phyloP scores from a whole-genome alignment of 2,888 invertebrate species.

The Chironomus riparius region DNA sequence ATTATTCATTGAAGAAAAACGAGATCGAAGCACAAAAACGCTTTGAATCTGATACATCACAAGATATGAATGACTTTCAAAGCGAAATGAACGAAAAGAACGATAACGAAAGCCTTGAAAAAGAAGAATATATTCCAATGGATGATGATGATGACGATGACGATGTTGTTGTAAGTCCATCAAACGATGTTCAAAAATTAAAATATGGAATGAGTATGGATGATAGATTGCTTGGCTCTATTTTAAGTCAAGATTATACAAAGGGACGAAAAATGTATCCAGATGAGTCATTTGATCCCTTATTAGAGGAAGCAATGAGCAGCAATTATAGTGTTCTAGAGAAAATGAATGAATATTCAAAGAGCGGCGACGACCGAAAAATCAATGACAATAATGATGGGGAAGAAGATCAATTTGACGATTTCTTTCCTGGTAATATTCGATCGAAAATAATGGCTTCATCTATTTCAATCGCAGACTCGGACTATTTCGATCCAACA shows the following conservation, averaged over 20 bases:
- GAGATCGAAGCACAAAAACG: slow-evolving; percentile 30
- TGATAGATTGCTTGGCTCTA: slow-evolving; percentile 22
- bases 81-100: neutral
- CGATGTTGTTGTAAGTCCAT: neutral
- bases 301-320: neutral
- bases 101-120: neutral
- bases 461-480: slow-evolving; percentile 39
- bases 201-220: slow-evolving; percentile 25
- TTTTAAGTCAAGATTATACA: slow-evolving; percentile 17
- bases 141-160: slow-evolving; percentile 16
- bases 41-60: neutral
- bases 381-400: neutral
- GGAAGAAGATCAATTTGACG: slow-evolving; percentile 24
- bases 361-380: neutral
- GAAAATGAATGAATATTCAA: neutral
- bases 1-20: slow-evolving; percentile 34
- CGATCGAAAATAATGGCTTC: slow-evolving; percentile 38
- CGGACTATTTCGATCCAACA: slow-evolving; percentile 35
- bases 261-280: neutral
- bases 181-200: neutral
- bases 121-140: neutral
- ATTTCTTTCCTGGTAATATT: slow-evolving; percentile 22
- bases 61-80: neutral
- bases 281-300: slow-evolving; percentile 8
- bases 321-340: slow-evolving; percentile 10